Conservation (phyloP, 1,140 invertebrate species). For the Myzus persicae region DNA sequence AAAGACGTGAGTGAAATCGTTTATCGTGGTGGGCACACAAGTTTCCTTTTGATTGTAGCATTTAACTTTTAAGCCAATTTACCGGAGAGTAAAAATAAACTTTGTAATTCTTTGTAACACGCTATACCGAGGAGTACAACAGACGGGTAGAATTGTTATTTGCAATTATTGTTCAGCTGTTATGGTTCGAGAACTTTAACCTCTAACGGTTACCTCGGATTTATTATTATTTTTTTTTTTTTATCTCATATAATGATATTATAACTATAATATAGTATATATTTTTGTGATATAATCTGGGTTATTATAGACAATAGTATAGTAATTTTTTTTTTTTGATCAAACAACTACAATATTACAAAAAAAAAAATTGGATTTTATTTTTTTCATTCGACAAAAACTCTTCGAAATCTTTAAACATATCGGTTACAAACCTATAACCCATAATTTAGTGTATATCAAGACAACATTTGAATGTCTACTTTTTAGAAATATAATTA, state of each 20-base stretch:
- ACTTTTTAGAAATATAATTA: not conserved
- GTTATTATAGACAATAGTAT: not conserved
- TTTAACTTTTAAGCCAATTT: constrained; percentile 43
- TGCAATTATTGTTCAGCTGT: constrained; percentile 31
- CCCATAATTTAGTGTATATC: not conserved
- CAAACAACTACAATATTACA: not conserved
- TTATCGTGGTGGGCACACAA: constrained; percentile 22
- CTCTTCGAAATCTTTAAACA: not conserved
- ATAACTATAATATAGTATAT: not conserved
- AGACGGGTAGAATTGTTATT: constrained; percentile 18
- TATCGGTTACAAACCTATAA: not conserved
- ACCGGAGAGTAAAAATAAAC: constrained; percentile 48
- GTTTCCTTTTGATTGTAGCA: constrained; percentile 42
- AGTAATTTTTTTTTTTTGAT: not conserved
- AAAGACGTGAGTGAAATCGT: constrained; percentile 47
- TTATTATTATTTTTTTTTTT: constrained; percentile 22
- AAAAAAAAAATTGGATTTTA: not conserved
- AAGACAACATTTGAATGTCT: not conserved
- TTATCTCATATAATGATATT: not conserved
- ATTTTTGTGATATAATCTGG: not conserved
- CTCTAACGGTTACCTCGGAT: constrained; percentile 19
- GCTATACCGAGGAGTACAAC: constrained; percentile 6
- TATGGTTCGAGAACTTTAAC: constrained; percentile 10
- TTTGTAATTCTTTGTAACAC: constrained; percentile 17
- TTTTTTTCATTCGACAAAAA: not conserved